A percentile compares a stretch with the other conserved stretches of the same genome.
Evolutionary conservation across 2,797 vertebrate species (phyloP).

Genomic region (Sarcoramphus papa): DNA sequence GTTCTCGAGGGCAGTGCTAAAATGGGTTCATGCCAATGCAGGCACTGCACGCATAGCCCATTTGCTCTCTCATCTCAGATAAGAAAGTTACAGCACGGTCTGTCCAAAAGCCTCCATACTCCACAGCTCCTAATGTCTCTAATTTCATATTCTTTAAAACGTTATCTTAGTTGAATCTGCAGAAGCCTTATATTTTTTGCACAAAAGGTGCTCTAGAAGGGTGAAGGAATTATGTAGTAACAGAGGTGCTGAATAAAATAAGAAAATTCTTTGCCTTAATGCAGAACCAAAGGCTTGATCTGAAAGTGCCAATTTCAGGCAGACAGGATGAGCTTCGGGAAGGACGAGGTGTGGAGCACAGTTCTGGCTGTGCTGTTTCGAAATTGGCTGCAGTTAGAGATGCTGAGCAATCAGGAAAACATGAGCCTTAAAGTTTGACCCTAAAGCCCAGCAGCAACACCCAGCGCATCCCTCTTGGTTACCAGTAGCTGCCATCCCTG

Average conservation of each 20-base stretch:
- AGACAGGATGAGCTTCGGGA: background rate
- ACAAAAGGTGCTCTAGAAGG: background rate
- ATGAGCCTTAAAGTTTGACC: too few relatives aligned
- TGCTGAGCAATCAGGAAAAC: background rate
- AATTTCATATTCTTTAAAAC: background rate
- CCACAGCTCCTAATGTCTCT: background rate
- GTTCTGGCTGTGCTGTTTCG: background rate
- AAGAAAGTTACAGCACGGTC: background rate
- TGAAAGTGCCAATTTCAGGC: background rate
- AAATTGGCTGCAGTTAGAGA: background rate
- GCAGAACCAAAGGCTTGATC: background rate
- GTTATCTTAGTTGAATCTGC: background rate
- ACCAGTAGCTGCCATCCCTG: background rate
- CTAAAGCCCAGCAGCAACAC: background rate
- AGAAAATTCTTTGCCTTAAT: background rate
- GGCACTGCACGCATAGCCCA: fast-evolving
- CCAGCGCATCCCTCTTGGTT: too few relatives aligned
- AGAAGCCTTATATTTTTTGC: background rate
- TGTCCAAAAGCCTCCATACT: background rate
- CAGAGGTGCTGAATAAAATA: background rate
- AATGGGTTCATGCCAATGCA: background rate
- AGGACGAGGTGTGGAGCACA: fast-evolving
- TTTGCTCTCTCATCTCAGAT: background rate
- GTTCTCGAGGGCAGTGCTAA: background rate
- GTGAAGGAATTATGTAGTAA: background rate